Conservation (phyloP, 2,888 invertebrate genomes). For the Polydrusus tereticollis region DNA sequence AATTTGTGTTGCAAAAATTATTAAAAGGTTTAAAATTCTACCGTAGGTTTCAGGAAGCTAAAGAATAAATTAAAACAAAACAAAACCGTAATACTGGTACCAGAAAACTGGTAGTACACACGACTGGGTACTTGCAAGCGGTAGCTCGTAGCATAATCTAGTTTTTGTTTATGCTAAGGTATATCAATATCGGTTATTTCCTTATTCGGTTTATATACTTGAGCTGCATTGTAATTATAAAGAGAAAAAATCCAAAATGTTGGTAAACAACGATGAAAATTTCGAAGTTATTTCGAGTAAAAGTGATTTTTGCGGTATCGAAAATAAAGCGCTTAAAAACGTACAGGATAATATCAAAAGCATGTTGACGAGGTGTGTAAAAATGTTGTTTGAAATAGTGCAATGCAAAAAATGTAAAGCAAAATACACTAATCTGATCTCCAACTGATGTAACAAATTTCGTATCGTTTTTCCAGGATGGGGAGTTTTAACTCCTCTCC, state of each 20-base stretch:
- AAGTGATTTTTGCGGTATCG: conserved; percentile 3
- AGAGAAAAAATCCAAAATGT: neutral
- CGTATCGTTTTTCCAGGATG: conserved; percentile 70
- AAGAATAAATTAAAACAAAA: conserved; percentile 24
- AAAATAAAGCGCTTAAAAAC: conserved; percentile 33
- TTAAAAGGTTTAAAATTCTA: conserved; percentile 18
- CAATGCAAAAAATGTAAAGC: too few relatives aligned
- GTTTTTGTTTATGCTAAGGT: neutral
- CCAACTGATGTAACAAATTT: too few relatives aligned
- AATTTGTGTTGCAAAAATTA: conserved; percentile 13
- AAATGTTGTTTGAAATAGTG: neutral
- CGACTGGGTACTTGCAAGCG: neutral
- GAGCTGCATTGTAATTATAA: neutral
- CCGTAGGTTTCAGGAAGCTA: conserved; percentile 34
- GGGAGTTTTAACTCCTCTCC: conserved; percentile 80
- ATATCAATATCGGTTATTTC: too few relatives aligned
- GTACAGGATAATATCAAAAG: conserved; percentile 30
- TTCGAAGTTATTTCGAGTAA: conserved; percentile 12
- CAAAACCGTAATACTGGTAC: conserved; percentile 23
- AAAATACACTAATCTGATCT: too few relatives aligned
- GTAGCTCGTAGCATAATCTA: neutral
- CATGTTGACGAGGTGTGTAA: conserved; percentile 27
- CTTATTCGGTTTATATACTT: neutral
- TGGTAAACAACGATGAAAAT: conserved; percentile 10
- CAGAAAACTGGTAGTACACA: conserved; percentile 18